Evolutionary conservation across 2,888 invertebrate species (phyloP).

Genomic region (Diloba caeruleocephala): DNA sequence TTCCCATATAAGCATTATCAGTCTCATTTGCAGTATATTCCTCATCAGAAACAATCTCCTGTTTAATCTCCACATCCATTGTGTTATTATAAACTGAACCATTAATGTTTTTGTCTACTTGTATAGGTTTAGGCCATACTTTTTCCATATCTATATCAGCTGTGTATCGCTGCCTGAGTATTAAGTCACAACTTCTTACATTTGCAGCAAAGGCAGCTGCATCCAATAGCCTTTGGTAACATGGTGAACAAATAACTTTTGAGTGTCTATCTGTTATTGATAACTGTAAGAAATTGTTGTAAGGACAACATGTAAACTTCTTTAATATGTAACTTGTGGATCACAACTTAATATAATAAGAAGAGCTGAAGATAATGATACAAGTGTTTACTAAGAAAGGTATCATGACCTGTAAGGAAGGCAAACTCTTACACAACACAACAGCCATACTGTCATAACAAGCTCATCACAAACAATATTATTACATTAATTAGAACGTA

Average conservation of each 20-base stretch:
- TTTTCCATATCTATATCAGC: conserved; percentile 43
- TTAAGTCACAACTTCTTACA: conserved; percentile 64
- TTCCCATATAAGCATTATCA: conserved; percentile 46
- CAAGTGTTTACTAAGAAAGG: too few species aligned
- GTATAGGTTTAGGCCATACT: conserved; percentile 81
- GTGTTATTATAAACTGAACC: conserved; percentile 55
- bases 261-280: conserved; percentile 67
- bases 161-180: conserved; percentile 57
- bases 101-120: conserved; percentile 69
- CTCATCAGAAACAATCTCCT: conserved; percentile 77
- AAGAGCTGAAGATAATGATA: too few species aligned
- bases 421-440: too few species aligned
- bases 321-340: too few species aligned
- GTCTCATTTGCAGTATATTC: conserved; percentile 59
- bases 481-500: too few species aligned
- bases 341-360: too few species aligned
- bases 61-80: conserved; percentile 73
- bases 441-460: too few species aligned
- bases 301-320: too few species aligned
- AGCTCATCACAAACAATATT: too few species aligned
- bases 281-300: conserved; percentile 62
- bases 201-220: conserved; percentile 67
- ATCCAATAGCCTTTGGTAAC: conserved; percentile 65
- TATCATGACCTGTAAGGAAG: too few species aligned
- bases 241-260: conserved; percentile 73